Conservation (phyloP, 1,140 invertebrate genomes). For the Myzus persicae region DNA sequence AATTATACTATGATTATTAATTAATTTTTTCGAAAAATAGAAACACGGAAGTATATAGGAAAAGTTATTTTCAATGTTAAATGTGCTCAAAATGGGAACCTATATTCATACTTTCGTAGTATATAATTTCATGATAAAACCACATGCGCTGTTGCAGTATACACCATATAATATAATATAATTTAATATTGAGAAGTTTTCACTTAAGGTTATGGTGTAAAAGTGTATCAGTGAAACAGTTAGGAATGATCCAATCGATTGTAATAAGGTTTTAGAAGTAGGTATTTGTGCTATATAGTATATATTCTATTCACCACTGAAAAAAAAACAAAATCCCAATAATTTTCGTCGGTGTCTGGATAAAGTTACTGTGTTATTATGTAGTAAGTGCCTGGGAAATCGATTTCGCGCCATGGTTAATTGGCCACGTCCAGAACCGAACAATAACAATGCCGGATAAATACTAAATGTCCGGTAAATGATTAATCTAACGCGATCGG, state of each 20-base stretch:
- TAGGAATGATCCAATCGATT: neutral
- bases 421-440: neutral
- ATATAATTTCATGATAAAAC: neutral
- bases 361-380: neutral
- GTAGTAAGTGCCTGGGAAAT: neutral
- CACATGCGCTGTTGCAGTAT: neutral
- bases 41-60: neutral
- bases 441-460: neutral
- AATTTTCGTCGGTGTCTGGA: neutral
- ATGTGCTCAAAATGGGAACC: neutral
- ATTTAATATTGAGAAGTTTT: neutral
- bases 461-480: neutral
- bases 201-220: neutral
- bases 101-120: neutral
- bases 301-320: neutral
- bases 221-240: neutral
- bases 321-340: neutral
- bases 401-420: neutral
- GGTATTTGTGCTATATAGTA: neutral
- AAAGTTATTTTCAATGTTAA: neutral
- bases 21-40: neutral
- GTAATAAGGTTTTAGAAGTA: neutral
- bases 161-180: neutral
- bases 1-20: neutral
- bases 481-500: neutral